Percentiles rank a stretch among this genome's conserved stretches.
These are phyloP conservation scores for Rhabdomys pumilio DNA, from an alignment of 2,797 vertebrate species.

Conservation along the genomic window DNA sequence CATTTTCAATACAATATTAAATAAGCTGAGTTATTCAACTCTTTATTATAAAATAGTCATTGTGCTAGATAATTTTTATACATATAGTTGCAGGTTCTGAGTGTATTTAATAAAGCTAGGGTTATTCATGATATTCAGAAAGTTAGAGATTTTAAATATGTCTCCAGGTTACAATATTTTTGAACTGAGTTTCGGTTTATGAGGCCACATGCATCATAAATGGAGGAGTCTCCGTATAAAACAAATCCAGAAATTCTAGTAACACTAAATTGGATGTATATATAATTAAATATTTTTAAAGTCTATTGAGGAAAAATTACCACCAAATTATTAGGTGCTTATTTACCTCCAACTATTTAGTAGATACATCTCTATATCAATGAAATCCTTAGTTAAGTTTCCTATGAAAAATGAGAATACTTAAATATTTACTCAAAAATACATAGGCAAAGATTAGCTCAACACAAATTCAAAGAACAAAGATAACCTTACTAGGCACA, in stretches of 20 bases:
- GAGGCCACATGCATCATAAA: not conserved
- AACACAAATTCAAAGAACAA: not conserved
- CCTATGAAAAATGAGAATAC: not conserved
- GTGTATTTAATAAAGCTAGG: not conserved
- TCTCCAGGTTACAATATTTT: not conserved
- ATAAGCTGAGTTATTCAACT: not conserved
- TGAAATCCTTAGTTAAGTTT: not conserved
- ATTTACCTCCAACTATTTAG: not conserved
- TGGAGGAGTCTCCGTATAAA: not conserved
- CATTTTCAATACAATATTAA: not conserved
- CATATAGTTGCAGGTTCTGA: not conserved
- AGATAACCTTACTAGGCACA: not conserved
- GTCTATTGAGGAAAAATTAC: not conserved
- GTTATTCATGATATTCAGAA: not conserved
- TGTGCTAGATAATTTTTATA: not conserved
- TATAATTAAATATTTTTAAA: constrained; percentile 32
- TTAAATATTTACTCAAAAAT: constrained; percentile 12
- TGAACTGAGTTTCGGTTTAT: not conserved
- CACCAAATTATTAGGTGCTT: constrained; percentile 21
- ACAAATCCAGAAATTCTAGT: constrained; percentile 8
- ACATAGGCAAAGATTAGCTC: constrained; percentile 14
- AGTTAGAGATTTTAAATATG: not conserved
- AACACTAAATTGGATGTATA: not conserved
- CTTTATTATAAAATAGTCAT: not conserved
- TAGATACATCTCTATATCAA: constrained; percentile 2